Conservation (phyloP, 2,113 vertebrate genomes). For the Hydrolagus affinis region DNA sequence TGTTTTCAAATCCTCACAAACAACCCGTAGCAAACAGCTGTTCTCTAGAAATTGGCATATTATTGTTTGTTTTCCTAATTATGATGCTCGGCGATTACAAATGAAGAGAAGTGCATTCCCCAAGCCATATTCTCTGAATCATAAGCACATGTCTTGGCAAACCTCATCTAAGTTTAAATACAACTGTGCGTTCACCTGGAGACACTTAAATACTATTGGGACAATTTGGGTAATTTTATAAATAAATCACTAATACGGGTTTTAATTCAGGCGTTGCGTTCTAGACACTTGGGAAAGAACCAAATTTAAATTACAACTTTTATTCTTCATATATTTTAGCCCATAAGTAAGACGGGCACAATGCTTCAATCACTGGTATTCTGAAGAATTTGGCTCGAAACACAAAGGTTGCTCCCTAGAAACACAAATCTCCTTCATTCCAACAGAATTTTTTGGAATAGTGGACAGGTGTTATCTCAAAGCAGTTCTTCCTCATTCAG, state of each 20-base stretch:
- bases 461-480: too few relatives aligned
- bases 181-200: conserved; percentile 49
- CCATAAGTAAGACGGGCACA: too few relatives aligned
- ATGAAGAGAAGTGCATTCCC: conserved; percentile 6
- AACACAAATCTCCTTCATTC: too few relatives aligned
- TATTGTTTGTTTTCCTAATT: conserved; percentile 23
- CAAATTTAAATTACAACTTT: background rate
- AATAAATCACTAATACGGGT: background rate
- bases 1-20: conserved; percentile 12
- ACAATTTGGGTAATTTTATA: conserved; percentile 56
- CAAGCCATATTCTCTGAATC: conserved; percentile 17
- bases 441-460: too few relatives aligned
- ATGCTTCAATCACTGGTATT: too few relatives aligned
- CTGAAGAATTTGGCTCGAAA: too few relatives aligned
- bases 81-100: conserved; percentile 15
- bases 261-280: background rate
- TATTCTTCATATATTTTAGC: background rate
- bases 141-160: conserved; percentile 24
- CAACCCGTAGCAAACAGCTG: background rate
- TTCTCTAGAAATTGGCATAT: conserved; percentile 27
- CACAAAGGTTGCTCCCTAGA: too few relatives aligned
- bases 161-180: background rate
- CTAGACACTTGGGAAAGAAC: too few relatives aligned
- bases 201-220: conserved; percentile 56
- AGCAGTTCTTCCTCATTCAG: too few relatives aligned